These are phyloP conservation scores for Callinectes sapidus DNA, from an alignment of 2,888 invertebrate species.

Conservation along the genomic window DNA sequence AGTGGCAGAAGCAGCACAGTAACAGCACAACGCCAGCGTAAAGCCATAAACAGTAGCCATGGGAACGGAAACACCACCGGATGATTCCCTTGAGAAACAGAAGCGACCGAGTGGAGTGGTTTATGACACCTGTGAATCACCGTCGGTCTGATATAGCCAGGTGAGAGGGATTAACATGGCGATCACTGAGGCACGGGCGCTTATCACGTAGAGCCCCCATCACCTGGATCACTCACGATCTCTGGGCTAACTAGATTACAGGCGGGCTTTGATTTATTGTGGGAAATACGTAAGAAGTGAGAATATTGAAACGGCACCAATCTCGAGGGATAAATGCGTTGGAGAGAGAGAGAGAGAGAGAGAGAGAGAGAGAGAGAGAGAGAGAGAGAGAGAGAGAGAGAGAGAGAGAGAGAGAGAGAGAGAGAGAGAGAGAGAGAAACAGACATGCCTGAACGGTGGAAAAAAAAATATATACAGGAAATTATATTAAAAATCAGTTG, in stretches of 20 bases:
- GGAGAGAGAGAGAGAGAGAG: not conserved
- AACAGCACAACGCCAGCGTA: not conserved
- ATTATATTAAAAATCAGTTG: not conserved
- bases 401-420: not conserved
- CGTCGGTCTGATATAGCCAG: not conserved
- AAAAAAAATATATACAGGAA: not conserved
- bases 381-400: constrained; percentile 12
- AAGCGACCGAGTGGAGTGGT: not conserved
- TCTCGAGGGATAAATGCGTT: not conserved
- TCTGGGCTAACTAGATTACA: not conserved
- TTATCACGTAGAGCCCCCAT: not conserved
- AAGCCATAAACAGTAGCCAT: not conserved
- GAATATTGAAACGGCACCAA: not conserved
- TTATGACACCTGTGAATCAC: not conserved
- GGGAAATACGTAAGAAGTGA: not conserved
- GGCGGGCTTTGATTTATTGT: not conserved
- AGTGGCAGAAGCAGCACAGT: not conserved
- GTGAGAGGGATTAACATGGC: not conserved
- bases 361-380: constrained; percentile 13
- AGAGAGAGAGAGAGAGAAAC: not conserved
- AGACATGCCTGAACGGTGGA: not conserved
- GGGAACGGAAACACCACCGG: not conserved
- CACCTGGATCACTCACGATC: constrained; percentile 5
- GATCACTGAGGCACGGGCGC: not conserved
- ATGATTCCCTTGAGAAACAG: not conserved